Base-by-base conservation (phyloP, 2,797 vertebrate genomes). In the Meda fulgida region DNA sequence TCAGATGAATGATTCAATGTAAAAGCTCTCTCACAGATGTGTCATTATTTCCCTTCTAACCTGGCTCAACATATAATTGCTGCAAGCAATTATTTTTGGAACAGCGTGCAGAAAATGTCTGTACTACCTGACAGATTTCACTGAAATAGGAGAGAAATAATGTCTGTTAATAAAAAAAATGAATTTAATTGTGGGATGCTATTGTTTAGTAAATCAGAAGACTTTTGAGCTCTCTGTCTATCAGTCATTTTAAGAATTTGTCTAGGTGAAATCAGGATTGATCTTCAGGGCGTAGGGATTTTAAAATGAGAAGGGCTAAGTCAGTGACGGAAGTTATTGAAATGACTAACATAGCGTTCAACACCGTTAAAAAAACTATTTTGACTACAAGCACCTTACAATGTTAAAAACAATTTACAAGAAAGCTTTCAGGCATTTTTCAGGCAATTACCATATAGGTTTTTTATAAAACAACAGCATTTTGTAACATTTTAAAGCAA, bases 1-100 rank as follows among this genome's bases (percentile, higher is more conserved):
- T 80, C 65, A 77, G 78, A 81, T 87, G 51, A 58, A 65, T 51
- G 66, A 11, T 58, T 66, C 58, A 76, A 21, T 53, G 83, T 72
- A 53, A 1, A 38, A 23, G 43, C 31, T 83, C 40, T 73, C 60
- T 18, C 70, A 66, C 65, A 53, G 19, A 75, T 81, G 58, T 66
- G 48, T 76, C 84, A 85, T 80, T 75, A 72, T n/a, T 70, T 73
- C 58, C 53, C 46, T 31, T 63, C 40, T 46, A 81, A 70, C 19
- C 43, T 53, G 34, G 34, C 36, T 63, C 69, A 63, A 63, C 13
- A 82, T 46, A 18, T 73, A 73, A 82, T 58, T 82, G 71, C 43
- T 66, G 71, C 36, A n/a, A 36, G 58, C 46, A 43, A 72, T 63
- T 46, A 36, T 51, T 66, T 9, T 21, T 65, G 26, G 40, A 34